Percentiles rank a stretch among this genome's conserved stretches.
Evolutionary conservation across 1,140 invertebrate species (phyloP).

Genomic region (Bombus sylvicola): DNA sequence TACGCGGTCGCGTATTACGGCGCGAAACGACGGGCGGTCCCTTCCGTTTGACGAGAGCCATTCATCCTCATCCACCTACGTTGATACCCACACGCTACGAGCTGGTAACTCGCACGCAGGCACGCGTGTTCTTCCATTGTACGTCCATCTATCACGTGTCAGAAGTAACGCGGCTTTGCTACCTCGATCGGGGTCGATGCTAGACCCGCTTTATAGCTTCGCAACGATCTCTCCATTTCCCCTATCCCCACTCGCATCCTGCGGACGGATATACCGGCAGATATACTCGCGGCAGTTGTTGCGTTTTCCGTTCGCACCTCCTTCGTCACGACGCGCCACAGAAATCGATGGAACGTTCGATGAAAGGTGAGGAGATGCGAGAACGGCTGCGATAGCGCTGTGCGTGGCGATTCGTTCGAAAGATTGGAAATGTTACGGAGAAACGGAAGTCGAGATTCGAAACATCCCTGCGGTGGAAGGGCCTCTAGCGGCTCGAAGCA

Average conservation of each 20-base stretch:
- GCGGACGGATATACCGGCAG: neutral
- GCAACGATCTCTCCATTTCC: neutral
- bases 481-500: slow-evolving; percentile 65
- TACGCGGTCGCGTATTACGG: slow-evolving; percentile 79
- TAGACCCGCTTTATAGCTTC: slow-evolving; percentile 18
- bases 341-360: too few relatives aligned
- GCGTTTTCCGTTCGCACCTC: neutral
- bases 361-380: too few relatives aligned
- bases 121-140: slow-evolving; percentile 78
- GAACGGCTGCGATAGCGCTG: rapidly evolving
- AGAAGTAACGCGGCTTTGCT: slow-evolving; percentile 68
- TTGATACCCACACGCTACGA: slow-evolving; percentile 73
- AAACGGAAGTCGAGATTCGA: neutral
- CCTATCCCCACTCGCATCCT: neutral
- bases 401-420: too few relatives aligned
- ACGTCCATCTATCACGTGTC: slow-evolving; percentile 79
- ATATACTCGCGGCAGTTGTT: neutral
- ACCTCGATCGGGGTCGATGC: slow-evolving; percentile 56
- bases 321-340: too few relatives aligned
- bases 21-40: slow-evolving; percentile 80
- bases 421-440: neutral
- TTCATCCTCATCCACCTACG: slow-evolving; percentile 83
- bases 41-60: slow-evolving; percentile 82
- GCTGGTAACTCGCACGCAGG: slow-evolving; percentile 65
- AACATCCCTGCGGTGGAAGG: slow-evolving; percentile 53